Base-by-base conservation (phyloP, 2,888 invertebrate genomes). In the Watsonalla cultraria region DNA sequence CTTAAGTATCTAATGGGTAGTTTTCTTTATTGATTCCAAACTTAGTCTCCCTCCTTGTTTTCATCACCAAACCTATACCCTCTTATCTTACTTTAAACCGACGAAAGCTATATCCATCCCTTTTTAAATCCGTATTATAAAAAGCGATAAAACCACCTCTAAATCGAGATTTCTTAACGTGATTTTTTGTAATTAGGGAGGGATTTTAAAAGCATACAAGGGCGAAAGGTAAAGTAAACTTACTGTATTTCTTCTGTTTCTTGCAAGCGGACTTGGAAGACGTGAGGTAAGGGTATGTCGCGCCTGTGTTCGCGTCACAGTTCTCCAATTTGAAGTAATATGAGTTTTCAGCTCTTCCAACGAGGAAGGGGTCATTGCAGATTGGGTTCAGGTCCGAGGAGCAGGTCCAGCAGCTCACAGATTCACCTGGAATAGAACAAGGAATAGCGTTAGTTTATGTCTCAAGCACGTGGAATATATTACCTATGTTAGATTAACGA, bases 341-440 rank as follows among this genome's bases (percentile, higher is more conserved):
- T 9, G 86, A 80, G 70, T 86, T 87, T 63, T 91, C 86, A 15
- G 86, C 75, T 45, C 87, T 82, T 33, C 89, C 89, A n/a, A 91
- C 89, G 70, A 94, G 92, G 91, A 96, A 95, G 51, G 94, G 94
- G 78, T 96, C 96, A 49, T 92, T 92, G 80, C 96, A 96, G 66
- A 92, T 91, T 8, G 92, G 92, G 63, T 94, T 94, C 68, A 92
- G 84, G 68, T 95, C 94, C 2, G 95, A 95, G 0, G 94, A 93
- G 70, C 96, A 96, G 8, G 94, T 92, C 95, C 95, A 96, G 76
- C 96, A 96, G 67, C 92, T 92, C 7, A 96, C 82, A 5, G 94
- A 90, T 57, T 92, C 92, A 65, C 93, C 95, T 92, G 90, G 68
- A 92, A 92, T 59, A 70, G 68, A 53, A 62, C 66, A 58, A 55